Evolutionary conservation across 2,113 vertebrate genomes (phyloP).

Genomic region (Protobothrops flavoviridis): DNA sequence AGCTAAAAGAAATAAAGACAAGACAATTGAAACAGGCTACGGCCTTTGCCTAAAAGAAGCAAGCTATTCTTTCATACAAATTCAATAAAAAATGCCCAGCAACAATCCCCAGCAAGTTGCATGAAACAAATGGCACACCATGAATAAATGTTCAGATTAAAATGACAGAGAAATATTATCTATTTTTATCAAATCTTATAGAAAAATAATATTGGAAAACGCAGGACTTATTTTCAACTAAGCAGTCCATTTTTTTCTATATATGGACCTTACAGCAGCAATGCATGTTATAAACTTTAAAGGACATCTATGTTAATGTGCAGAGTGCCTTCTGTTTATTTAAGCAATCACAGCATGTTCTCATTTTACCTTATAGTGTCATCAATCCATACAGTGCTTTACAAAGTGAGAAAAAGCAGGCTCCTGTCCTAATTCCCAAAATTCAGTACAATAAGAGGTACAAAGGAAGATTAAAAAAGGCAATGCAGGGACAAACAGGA

Average conservation of each 20-base stretch:
- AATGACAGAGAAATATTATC: not conserved
- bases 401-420: not conserved
- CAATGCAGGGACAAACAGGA: not conserved
- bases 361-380: not conserved
- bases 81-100: not conserved
- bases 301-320: not conserved
- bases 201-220: not conserved
- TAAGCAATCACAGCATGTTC: not conserved
- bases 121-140: not conserved
- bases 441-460: not conserved
- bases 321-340: not conserved
- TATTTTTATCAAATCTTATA: not conserved
- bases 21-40: not conserved
- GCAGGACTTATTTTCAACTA: not conserved
- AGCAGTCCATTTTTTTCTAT: not conserved
- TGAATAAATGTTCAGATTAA: not conserved
- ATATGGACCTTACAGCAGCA: not conserved
- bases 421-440: not conserved
- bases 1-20: constrained; percentile 73
- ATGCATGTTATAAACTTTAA: not conserved
- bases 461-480: not conserved
- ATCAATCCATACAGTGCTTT: not conserved
- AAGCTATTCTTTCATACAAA: not conserved
- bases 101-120: not conserved
- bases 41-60: not conserved